Base-by-base conservation (phyloP, 2,888 invertebrate genomes). In the Glaucopsyche alexis region DNA sequence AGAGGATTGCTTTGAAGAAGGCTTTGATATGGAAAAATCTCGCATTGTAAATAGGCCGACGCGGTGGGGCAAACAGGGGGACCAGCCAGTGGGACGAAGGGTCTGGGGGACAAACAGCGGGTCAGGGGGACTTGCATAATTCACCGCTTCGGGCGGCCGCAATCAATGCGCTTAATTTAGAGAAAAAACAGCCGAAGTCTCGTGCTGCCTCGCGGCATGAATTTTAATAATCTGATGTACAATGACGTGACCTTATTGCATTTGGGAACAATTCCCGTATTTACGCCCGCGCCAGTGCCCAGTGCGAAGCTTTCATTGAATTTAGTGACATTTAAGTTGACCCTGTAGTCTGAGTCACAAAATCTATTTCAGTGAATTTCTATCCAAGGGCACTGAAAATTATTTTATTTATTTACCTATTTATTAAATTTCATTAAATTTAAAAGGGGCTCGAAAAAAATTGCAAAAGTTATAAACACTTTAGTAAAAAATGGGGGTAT, bases 211-310 rank as follows among this genome's bases (percentile, higher is more conserved):
- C 60, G 60, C 60, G 29, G 29, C 29, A 29, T 29, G 60, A 60
- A 60, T 60, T 60, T 60, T 60, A 60, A 60, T 60, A 60, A 19
- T 60, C 60, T 16, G 11, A 60, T 60, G 60, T 60, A 60, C 29
- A 60, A 29, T 60, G 29, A 29, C 6, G 29, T 29, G 29, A 60
- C 60, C 60, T 60, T 38, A 60, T 60, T 60, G 60, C 13, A 13
- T 19, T 38, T 14, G 52, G 16, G 29, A 60, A 60, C 19, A 60
- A 19, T 19, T 60, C 9, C 4, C 19, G 19, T 29, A 4, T 29
- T 29, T 29, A 29, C 11, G 19, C 11, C n/a, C 16, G 52, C 52
- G 52, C 8, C 16, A 9, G 52, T 0, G 16, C 9, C 8, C 16
- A 9, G 52, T 0, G 16, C 9, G n/a, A 8, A 52, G 9, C n/a